These are phyloP conservation scores for Tragelaphus oryx DNA, from an alignment of 2,797 vertebrate genomes.

Conservation along the genomic window DNA sequence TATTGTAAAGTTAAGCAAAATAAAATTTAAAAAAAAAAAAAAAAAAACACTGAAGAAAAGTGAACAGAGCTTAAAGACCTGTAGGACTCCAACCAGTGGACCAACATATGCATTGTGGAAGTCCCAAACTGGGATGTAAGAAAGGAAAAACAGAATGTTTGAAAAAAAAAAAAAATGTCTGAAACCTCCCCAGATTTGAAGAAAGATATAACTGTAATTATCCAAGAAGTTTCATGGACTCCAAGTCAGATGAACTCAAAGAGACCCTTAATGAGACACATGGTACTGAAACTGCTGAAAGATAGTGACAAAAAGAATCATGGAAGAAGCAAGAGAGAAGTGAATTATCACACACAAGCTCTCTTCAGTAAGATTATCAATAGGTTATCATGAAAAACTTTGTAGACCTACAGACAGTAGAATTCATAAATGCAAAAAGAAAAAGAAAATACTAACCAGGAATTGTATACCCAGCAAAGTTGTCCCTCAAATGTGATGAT, in stretches of 20 bases:
- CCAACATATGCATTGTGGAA: not conserved
- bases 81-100: not conserved
- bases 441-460: not conserved
- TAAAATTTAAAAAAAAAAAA: too few species aligned
- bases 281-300: not conserved
- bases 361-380: not conserved
- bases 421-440: not conserved
- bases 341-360: not conserved
- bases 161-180: not conserved
- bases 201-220: not conserved
- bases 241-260: not conserved
- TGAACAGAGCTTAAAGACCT: not conserved
- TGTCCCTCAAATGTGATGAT: not conserved
- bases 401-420: not conserved
- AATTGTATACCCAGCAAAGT: not conserved
- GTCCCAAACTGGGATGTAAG: not conserved
- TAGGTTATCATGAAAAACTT: not conserved
- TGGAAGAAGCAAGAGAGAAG: not conserved
- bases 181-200: not conserved
- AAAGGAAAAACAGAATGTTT: not conserved
- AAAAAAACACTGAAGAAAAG: not conserved
- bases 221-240: not conserved
- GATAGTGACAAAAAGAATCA: not conserved
- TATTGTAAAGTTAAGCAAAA: too few species aligned
- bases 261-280: not conserved